Evolutionary conservation across 2,888 invertebrate genomes (phyloP).

Genomic region (Drosophila picticornis): DNA sequence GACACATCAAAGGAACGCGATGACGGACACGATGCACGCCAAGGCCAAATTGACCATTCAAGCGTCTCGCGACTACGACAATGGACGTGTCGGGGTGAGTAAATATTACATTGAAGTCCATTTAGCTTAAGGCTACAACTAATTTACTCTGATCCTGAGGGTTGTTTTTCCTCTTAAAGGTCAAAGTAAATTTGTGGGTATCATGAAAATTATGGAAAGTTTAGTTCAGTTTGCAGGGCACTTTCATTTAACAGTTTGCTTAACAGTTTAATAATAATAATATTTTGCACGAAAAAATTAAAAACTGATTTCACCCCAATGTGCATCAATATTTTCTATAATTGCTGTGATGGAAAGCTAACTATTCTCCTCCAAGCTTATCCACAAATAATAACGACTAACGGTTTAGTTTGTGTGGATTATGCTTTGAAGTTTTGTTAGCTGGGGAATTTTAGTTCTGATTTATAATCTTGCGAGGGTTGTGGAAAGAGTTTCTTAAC

Average conservation of each 20-base stretch:
- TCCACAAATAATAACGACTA: background rate
- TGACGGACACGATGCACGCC: conserved; percentile 94
- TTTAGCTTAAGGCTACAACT: conserved; percentile 8
- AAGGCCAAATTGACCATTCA: conserved; percentile 93
- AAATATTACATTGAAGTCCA: conserved; percentile 11
- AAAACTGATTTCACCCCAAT: background rate
- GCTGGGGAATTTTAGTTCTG: background rate
- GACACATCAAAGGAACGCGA: conserved; percentile 90
- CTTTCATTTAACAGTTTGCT: background rate
- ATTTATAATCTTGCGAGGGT: background rate
- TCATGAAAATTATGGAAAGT: background rate
- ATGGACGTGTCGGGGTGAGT: conserved; percentile 88
- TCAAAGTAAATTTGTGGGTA: background rate
- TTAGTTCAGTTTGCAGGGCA: background rate
- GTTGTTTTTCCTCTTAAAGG: conserved; percentile 3
- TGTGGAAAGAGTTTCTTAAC: background rate
- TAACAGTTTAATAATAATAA: background rate
- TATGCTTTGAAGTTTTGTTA: background rate
- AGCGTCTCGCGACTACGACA: conserved; percentile 90
- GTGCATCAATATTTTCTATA: background rate
- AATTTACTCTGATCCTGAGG: background rate
- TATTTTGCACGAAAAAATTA: background rate
- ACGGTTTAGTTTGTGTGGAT: background rate
- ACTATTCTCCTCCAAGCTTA: background rate
- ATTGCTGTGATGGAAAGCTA: background rate